Evolutionary conservation across 2,113 vertebrate species (phyloP).

Genomic region (Periophthalmus modestus): DNA sequence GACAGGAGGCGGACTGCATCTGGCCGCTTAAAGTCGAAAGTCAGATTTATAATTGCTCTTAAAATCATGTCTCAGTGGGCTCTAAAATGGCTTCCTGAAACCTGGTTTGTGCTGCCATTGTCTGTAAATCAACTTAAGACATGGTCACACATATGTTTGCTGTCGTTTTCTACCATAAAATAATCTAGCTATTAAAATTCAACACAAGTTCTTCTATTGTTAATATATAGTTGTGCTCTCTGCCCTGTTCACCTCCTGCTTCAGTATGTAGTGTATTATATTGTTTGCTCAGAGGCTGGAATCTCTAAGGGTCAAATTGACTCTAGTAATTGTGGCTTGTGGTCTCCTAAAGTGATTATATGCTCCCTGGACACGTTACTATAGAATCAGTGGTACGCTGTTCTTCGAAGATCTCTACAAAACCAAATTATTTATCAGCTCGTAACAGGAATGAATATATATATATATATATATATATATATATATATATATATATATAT

Average conservation of each 20-base stretch:
- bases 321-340: constrained; percentile 21
- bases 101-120: not conserved
- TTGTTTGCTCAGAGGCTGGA: constrained; percentile 41
- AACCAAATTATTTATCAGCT: not conserved
- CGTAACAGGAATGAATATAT: not conserved
- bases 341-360: constrained; percentile 7
- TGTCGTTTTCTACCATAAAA: not conserved
- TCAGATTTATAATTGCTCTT: constrained; percentile 35
- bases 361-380: not conserved
- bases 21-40: constrained; percentile 23
- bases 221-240: not conserved
- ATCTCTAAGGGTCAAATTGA: constrained; percentile 37
- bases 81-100: constrained; percentile 16
- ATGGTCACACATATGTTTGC: not conserved
- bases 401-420: not conserved
- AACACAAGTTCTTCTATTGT: not conserved
- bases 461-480: no score
- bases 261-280: constrained; percentile 39
- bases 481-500: no score
- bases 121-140: not conserved
- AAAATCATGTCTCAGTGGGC: constrained; percentile 12
- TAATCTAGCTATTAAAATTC: not conserved
- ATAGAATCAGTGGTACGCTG: not conserved
- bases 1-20: constrained; percentile 5
- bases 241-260: constrained; percentile 2